Evolutionary conservation across 1,140 invertebrate species (phyloP).

Genomic region (Anthonomus grandis): DNA sequence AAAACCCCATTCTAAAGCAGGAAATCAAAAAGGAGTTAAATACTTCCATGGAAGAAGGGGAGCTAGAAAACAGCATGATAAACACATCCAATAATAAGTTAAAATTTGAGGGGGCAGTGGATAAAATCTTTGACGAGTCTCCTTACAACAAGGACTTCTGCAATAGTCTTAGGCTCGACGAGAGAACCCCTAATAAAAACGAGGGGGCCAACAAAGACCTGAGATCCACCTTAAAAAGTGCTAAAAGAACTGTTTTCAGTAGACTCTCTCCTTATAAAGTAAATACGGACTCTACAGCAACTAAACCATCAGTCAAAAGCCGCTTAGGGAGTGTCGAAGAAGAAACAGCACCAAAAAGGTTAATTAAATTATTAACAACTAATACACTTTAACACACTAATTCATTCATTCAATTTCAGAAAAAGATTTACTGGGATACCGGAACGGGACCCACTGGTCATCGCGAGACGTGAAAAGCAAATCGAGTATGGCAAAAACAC

Average conservation of each 20-base stretch:
- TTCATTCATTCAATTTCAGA: no score
- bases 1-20: neutral
- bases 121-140: slow-evolving; percentile 20
- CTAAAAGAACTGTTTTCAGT: slow-evolving; percentile 27
- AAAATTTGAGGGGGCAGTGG: neutral
- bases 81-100: slow-evolving; percentile 7
- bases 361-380: slow-evolving; percentile 13
- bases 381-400: no score
- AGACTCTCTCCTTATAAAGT: slow-evolving; percentile 28
- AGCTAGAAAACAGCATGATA: neutral
- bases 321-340: slow-evolving; percentile 12
- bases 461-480: slow-evolving; percentile 83
- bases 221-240: slow-evolving; percentile 30
- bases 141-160: slow-evolving; percentile 30
- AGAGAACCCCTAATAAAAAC: slow-evolving; percentile 16
- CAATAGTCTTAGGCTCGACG: slow-evolving; percentile 21
- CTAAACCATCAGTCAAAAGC: slow-evolving; percentile 11
- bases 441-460: slow-evolving; percentile 69
- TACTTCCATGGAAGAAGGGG: neutral
- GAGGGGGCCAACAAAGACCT: slow-evolving; percentile 10
- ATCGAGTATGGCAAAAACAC: slow-evolving; percentile 96
- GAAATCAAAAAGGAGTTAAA: neutral
- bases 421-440: no score
- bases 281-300: neutral
- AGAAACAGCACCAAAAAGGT: neutral